Evolutionary conservation across 2,113 vertebrate species (phyloP).

Genomic region (Melozone crissalis): DNA sequence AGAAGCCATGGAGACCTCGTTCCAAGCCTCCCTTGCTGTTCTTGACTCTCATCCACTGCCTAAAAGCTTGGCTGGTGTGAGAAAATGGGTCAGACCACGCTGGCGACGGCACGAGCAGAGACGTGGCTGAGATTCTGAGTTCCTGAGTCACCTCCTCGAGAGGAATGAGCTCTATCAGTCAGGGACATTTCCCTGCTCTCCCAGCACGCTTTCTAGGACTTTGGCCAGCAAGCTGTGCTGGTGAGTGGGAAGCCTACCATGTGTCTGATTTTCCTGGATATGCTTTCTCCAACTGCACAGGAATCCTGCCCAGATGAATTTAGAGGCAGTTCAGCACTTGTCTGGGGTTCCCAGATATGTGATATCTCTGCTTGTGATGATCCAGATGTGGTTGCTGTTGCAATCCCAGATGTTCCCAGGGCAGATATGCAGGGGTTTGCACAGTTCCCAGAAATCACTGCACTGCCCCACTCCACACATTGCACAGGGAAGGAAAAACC

Average conservation of each 20-base stretch:
- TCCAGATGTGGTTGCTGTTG: conserved; percentile 7
- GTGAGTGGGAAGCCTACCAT: conserved; percentile 54
- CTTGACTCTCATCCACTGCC: not conserved
- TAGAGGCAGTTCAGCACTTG: conserved; percentile 9
- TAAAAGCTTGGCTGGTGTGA: not conserved
- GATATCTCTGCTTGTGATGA: not conserved
- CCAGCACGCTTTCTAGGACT: conserved; percentile 55
- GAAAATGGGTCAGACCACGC: not conserved
- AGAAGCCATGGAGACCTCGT: not conserved
- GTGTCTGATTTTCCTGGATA: conserved; percentile 58
- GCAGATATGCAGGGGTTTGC: not conserved
- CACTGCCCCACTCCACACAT: not conserved
- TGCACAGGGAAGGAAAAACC: not conserved
- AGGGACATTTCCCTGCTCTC: conserved; percentile 22
- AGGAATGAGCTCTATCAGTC: not conserved
- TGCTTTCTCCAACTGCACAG: conserved; percentile 9
- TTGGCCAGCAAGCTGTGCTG: conserved; percentile 52
- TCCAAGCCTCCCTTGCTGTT: not conserved
- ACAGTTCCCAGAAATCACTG: not conserved
- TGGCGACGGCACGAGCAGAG: not conserved
- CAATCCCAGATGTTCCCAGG: not conserved
- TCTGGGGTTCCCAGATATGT: conserved; percentile 17
- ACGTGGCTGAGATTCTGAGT: not conserved
- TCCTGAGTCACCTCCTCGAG: not conserved
- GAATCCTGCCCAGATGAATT: conserved; percentile 30